A percentile compares a stretch with the other conserved stretches of the same genome.
Conservation (phyloP, 2,888 invertebrate genomes). For the Scelioninae gen. 2 region DNA sequence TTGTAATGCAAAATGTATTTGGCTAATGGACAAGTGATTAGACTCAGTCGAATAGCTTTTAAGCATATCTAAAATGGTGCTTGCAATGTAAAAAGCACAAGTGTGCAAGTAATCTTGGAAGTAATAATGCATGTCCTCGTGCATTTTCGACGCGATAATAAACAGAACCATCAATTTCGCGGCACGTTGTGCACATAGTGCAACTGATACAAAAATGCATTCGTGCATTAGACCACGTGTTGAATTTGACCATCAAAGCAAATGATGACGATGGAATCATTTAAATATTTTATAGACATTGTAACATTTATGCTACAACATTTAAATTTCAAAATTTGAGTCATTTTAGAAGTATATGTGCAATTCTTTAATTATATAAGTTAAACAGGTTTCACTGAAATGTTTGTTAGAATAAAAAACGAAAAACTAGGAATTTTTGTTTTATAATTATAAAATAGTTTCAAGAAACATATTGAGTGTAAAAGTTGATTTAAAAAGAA, state of each 20-base stretch:
- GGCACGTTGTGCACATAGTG: background rate
- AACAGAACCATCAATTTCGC: slow-evolving; percentile 15
- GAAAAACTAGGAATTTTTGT: too few relatives aligned
- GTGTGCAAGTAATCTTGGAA: slow-evolving; percentile 1
- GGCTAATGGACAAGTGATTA: background rate
- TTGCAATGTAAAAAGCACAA: background rate
- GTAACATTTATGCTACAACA: too few relatives aligned
- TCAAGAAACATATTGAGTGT: too few relatives aligned
- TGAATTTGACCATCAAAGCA: slow-evolving; percentile 3
- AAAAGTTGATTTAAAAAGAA: too few relatives aligned
- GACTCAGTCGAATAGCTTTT: background rate
- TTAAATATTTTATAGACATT: slow-evolving; percentile 2
- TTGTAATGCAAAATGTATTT: background rate
- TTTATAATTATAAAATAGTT: too few relatives aligned
- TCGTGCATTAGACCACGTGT: slow-evolving; percentile 9
- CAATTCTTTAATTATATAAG: too few relatives aligned
- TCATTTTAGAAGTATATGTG: too few relatives aligned
- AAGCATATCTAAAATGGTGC: background rate
- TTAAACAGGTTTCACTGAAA: too few relatives aligned
- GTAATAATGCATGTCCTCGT: slow-evolving; percentile 11
- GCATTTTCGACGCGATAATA: slow-evolving; percentile 17
- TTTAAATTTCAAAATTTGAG: too few relatives aligned
- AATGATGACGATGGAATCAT: background rate
- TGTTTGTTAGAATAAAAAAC: too few relatives aligned
- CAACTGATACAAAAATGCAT: slow-evolving; percentile 18